Percentiles rank a stretch among this genome's conserved stretches.
These are phyloP conservation scores for Ophioninae sp. DNA, from an alignment of 2,888 invertebrate genomes.

Conservation along the genomic window DNA sequence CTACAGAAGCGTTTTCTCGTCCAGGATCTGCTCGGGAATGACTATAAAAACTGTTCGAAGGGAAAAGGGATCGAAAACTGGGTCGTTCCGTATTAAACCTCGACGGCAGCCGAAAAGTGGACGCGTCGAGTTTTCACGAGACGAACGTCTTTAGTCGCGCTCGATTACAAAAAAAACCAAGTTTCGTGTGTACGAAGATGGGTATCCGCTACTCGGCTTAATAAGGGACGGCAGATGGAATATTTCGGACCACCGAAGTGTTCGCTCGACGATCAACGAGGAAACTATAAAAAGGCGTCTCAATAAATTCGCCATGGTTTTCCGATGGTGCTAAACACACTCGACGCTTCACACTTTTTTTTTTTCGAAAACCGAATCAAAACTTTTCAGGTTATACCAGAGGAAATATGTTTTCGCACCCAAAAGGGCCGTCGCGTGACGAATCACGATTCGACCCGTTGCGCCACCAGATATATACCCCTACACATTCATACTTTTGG, in stretches of 20 bases:
- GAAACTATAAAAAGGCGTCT: slow-evolving; percentile 63
- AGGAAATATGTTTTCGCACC: slow-evolving; percentile 10
- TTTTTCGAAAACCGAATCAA: too few relatives aligned
- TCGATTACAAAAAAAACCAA: slow-evolving; percentile 48
- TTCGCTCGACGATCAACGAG: slow-evolving; percentile 28
- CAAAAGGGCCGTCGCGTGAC: slow-evolving; percentile 66
- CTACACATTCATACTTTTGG: slow-evolving; percentile 20
- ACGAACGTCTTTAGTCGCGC: slow-evolving; percentile 60
- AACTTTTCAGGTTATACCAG: neutral
- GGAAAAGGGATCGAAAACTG: neutral
- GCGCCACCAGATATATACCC: slow-evolving; percentile 51
- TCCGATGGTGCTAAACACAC: slow-evolving; percentile 68
- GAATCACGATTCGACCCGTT: slow-evolving; percentile 69
- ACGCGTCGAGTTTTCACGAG: slow-evolving; percentile 40
- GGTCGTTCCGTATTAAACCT: neutral
- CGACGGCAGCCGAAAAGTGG: slow-evolving; percentile 7
- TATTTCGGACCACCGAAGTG: slow-evolving; percentile 67
- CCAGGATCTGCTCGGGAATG: too few relatives aligned
- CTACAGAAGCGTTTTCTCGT: too few relatives aligned
- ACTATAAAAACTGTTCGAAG: neutral
- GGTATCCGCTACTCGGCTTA: slow-evolving; percentile 64
- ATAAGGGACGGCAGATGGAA: slow-evolving; percentile 55
- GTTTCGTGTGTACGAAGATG: slow-evolving; percentile 63
- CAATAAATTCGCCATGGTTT: slow-evolving; percentile 75
- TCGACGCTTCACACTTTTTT: slow-evolving; percentile 51